Evolutionary conservation across 2,113 vertebrate genomes (phyloP).

Genomic region (Podarcis cretensis): DNA sequence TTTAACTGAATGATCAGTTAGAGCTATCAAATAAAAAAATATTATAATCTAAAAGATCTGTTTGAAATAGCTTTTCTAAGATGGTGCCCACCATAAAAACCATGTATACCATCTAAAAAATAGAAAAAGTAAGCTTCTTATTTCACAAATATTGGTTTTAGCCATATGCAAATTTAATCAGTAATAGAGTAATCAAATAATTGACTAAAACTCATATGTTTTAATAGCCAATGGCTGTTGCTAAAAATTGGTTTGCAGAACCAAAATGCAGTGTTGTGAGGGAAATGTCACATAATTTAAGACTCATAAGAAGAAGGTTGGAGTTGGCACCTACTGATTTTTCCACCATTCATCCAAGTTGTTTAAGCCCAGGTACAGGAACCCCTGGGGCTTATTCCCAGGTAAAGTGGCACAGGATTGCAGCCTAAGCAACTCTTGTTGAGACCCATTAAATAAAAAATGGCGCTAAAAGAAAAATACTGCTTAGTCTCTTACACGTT

Average conservation of each 20-base stretch:
- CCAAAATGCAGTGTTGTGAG: background rate
- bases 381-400: background rate
- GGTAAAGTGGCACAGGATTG: background rate
- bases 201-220: background rate
- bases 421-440: background rate
- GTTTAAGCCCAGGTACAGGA: too few relatives aligned
- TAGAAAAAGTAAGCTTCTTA: background rate
- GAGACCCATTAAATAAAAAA: background rate
- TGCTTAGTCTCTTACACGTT: background rate
- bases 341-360: background rate
- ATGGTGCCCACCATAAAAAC: background rate
- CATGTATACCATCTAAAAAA: background rate
- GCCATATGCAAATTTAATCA: background rate
- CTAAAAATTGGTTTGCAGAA: background rate
- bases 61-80: background rate
- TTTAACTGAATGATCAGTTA: background rate
- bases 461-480: background rate
- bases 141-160: background rate
- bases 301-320: background rate
- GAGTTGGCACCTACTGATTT: background rate
- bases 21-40: background rate
- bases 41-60: background rate
- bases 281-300: background rate
- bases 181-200: background rate
- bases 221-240: background rate